These are phyloP conservation scores for Hystrix brachyura DNA, from an alignment of 2,113 vertebrate genomes.

Conservation along the genomic window DNA sequence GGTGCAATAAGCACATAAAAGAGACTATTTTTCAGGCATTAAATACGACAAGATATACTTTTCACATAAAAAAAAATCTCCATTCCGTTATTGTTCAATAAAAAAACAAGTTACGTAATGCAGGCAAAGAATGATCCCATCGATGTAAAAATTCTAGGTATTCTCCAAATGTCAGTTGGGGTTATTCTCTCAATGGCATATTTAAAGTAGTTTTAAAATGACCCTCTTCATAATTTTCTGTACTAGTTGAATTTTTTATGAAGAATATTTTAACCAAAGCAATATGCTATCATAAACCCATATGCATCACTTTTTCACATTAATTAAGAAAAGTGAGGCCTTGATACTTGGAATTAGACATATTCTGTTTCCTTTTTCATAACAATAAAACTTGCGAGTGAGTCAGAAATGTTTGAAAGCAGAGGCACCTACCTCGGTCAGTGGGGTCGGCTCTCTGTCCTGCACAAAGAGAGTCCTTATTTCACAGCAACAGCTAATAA, in stretches of 20 bases:
- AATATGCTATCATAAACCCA: conserved; percentile 15
- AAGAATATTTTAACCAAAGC: conserved; percentile 66
- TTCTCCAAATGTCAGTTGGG: neutral
- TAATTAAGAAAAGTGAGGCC: conserved; percentile 55
- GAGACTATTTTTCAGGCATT: neutral
- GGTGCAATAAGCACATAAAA: neutral
- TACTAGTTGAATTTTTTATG: conserved; percentile 48
- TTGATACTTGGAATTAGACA: conserved; percentile 47
- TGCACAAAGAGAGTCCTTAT: conserved; percentile 86
- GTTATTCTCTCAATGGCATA: neutral
- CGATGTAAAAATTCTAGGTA: conserved; percentile 19
- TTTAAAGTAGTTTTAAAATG: conserved; percentile 27
- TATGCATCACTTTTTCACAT: conserved; percentile 41
- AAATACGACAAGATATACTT: neutral
- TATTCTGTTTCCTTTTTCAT: conserved; percentile 69
- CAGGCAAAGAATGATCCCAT: neutral
- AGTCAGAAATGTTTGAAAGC: conserved; percentile 42
- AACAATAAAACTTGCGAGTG: conserved; percentile 31
- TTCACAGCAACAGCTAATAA: conserved; percentile 89
- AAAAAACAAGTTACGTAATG: neutral
- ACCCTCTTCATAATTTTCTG: conserved; percentile 38
- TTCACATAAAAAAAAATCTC: neutral
- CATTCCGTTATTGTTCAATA: neutral
- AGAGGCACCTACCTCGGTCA: conserved; percentile 87
- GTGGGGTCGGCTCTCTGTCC: conserved; percentile 66